A percentile compares a stretch with the other conserved stretches of the same genome.
These are phyloP conservation scores for Pseudorasbora parva DNA, from an alignment of 2,113 vertebrate genomes.

Conservation along the genomic window DNA sequence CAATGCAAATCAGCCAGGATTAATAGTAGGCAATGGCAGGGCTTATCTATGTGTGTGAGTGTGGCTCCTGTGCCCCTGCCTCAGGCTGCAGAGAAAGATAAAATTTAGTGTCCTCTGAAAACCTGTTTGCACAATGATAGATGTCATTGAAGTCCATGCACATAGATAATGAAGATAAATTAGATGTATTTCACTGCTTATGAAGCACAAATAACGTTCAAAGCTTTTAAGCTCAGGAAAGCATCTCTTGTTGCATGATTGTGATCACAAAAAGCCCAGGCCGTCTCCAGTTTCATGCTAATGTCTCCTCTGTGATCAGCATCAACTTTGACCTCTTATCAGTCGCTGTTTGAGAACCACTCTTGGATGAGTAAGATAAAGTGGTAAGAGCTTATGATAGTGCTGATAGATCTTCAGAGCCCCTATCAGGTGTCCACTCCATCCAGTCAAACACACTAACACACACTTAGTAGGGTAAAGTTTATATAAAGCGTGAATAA, in stretches of 20 bases:
- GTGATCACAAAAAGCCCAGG: conserved; percentile 19
- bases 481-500: conserved; percentile 60
- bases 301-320: conserved; percentile 10
- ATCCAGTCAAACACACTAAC: conserved; percentile 1
- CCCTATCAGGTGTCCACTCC: conserved; percentile 19
- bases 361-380: conserved; percentile 25
- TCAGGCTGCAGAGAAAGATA: conserved; percentile 54
- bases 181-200: conserved; percentile 44
- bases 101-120: conserved; percentile 29
- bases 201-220: conserved; percentile 51
- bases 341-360: conserved; percentile 8
- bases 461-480: background rate
- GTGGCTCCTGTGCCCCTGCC: background rate
- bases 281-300: conserved; percentile 42
- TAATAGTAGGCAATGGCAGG: conserved; percentile 64
- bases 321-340: conserved; percentile 39
- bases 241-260: conserved; percentile 50
- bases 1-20: conserved; percentile 80
- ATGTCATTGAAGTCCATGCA: conserved; percentile 16
- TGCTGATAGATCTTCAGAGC: conserved; percentile 20
- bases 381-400: conserved; percentile 1
- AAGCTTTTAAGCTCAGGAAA: conserved; percentile 48
- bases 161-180: conserved; percentile 48
- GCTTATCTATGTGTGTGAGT: conserved; percentile 59
- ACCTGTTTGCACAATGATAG: background rate